Evolutionary conservation across 1,140 invertebrate species (phyloP), one percentile per base, ranked within the genome.

Genomic region (Teleopsis dalmanni): DNA sequence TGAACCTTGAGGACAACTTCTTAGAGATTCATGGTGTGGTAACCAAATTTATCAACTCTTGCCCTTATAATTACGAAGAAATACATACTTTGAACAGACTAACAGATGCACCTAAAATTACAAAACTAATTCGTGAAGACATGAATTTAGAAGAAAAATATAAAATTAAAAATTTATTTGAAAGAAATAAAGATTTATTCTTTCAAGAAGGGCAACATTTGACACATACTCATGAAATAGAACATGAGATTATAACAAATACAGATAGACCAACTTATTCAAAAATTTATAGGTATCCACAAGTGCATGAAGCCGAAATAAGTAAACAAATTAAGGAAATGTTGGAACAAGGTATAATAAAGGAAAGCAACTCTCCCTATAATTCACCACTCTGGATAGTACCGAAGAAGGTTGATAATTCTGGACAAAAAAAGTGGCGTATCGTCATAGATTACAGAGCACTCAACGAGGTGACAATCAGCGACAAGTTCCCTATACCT

Each of bases 401-500:
- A 14, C 62, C 62, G 60, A n/a, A 73, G 71, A 50, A 71, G 72
- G 3, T 52, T 23, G 48, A 50, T 13, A 57, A 65, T 22, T 66
- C 65, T 3, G 67, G 66, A 8, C 56, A 65, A 52, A 50, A 57
- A 44, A 72, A 72, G 57, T 72, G 57, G 59, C 41, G 71, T 27
- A 36, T 73, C 6, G 64, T 72, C 2, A 59, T 72, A 19, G 68
- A 72, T 47, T 73, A 65, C 51, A 48, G 71, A 6, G 59, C 63
- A 55, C 44, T 71, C 23, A 72, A 72, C 50, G 56, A 68, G 5
- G 48, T 69, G 3, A 70, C 68, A 10, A 36, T 62, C 25, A 52
- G 52, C 8, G 75, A 79, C 48, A 54, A 54, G 13, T 45, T 34
- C 35, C 78, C 76, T 4, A 50, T 79, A 14, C 77, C 77, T 5